Base-by-base conservation (phyloP, 2,888 invertebrate species). In the Tachina lurida region DNA sequence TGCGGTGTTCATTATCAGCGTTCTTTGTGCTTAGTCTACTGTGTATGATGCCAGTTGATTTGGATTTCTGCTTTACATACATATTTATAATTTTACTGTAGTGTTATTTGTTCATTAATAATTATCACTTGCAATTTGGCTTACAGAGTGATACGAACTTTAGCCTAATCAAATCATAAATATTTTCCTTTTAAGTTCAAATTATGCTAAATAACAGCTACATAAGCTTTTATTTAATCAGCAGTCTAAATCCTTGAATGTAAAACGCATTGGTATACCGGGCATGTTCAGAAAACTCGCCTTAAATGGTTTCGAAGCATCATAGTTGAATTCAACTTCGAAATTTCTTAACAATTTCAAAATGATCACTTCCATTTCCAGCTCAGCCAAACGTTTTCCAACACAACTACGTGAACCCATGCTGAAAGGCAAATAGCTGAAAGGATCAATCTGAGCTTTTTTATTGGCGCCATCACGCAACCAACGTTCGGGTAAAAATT, bases 401-500 rank as follows among this genome's bases (percentile, higher is more conserved):
- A 95, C 94, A 89, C 96, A 96, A 86, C 94, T 94, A 68, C 96
- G 94, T 0, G 95, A 93, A 0, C 96, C 96, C 89, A 95, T 95
- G 1, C 96, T 96, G 89, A 96, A 96, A 0, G 96, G 96, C 83
- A 95, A 89, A 63, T 94, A 94, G 0, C 94, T 93, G 92, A 95
- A 95, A 0, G 95, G 95, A 79, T 87, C 79, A 2, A 81, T 58
- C 10, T 80, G 87, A 0, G 49, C 12, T 63, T 87, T 89, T 47
- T 88, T 88, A n/a, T 88, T 87, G 0, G 86, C 84, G 0, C 56
- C 70, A 74, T 89, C 85, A 5, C 91, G 89, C 17, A 94, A 78
- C 97, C 97, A 97, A 52, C 97, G 93, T 90, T 97, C 96, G 0
- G 97, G 97, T 22, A 95, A 89, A 89, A 95, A 97, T 82, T 95